Evolutionary conservation across 2,888 invertebrate genomes (phyloP), one percentile per base, ranked within the genome.

Genomic region (Lamproptera curius): DNA sequence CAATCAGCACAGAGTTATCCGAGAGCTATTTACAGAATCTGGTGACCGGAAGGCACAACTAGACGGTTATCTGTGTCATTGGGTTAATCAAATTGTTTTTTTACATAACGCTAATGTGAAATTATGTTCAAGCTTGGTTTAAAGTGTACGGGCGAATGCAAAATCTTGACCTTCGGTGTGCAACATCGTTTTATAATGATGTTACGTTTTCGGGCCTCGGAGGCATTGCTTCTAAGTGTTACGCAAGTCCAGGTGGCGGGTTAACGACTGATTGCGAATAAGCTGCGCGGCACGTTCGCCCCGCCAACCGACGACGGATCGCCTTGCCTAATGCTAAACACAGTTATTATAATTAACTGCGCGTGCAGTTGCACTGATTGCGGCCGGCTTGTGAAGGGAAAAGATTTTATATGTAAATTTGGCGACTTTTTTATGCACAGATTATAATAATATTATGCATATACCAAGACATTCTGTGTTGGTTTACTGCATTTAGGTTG

Each of bases 221-320:
- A 48, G 52, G 51, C 39, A 53, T 57, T 57, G 56, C 55, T 57
- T 54, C 46, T 49, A 14, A 45, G 16, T 26, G 57, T 76, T 76
- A 63, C 74, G 53, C 59, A 75, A 76, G 14, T 16, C 16, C 50
- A 46, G 54, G 54, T 50, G 55, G 39, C 62, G 52, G 68, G 67
- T 66, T 70, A 71, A 64, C 67, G 66, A 70, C 62, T 64, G 76
- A 74, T 76, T 80, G 76, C 73, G 60, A 68, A 65, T 70, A 63
- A 55, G 52, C 62, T 54, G 60, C 53, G 58, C 51, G 50, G 62
- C 70, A 68, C 65, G 65, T 67, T 63, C 55, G 53, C 57, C 53
- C 46, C 47, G 48, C 23, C 49, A 42, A 35, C n/a, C 28, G n/a
- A n/a, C n/a, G n/a, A 45, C 46, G 49, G 39, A 43, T 16, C 23